Base-by-base conservation (phyloP, 2,797 vertebrate species). In the Morus bassanus region DNA sequence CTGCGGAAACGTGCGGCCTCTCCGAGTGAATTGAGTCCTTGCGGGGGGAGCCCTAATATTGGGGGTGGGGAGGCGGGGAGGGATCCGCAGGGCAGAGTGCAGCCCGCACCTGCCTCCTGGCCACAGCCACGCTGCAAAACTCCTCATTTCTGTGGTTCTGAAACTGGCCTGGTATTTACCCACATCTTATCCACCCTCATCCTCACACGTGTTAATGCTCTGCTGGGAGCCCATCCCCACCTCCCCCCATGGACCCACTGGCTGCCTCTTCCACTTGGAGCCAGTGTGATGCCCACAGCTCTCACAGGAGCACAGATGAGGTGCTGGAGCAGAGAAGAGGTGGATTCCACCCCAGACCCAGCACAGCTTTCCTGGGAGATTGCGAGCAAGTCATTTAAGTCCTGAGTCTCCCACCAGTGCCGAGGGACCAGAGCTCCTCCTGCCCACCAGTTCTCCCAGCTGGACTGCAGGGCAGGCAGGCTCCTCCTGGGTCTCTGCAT, bases 201-300 rank as follows among this genome's bases (percentile, higher is more conserved):
- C 43, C 63, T 64, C 41, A 56, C 5, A 3, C 0, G 2, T 18
- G 24, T 16, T 7, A 9, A 17, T 1, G 9, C 11, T 4, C 6
- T 0, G 4, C 30, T 6, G 51, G 41, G 68, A 64, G 57, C 63
- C 43, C 11, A 3, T 21, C 43, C 53, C 57, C 24, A 10, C 9
- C 48, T 61, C 3, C 31, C 22, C 9, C 8, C 65, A 7, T 0
- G 14, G 24, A 35, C 16, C 12, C 30, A 0, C 27, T 0, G 25
- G 12, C 45, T 64, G 39, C 30, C 37, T 27, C n/a, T 5, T 5
- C 70, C 53, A 3, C 24, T 5, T 6, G 39, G 31, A 67, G 74
- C 18, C 82, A 10, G 51, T 8, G 5, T 0, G 4, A 8, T 77
- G 39, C 46, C 83, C 37, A 4, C 23, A 16, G 86, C 1, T 64